Base-by-base conservation (phyloP, 2,797 vertebrate species). In the Salmo trutta region DNA sequence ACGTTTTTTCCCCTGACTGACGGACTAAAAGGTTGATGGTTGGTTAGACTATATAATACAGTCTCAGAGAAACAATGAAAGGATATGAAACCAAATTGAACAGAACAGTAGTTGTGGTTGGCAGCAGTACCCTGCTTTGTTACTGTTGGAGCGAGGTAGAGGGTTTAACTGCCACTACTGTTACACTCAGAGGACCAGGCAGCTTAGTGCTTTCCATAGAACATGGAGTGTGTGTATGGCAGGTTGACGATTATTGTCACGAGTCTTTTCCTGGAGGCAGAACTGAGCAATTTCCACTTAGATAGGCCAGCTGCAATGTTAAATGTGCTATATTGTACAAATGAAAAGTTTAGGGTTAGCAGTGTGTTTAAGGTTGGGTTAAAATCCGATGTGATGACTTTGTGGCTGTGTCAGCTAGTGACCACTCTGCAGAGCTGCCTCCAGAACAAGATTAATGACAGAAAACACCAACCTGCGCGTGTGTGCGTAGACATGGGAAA, bases 1-100 rank as follows among this genome's bases (percentile, higher is more conserved):
- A 41, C 2, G 2, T 10, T 41, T 8, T 19, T n/a, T 19, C 8
- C 10, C 6, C 56, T 76, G 77, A 76, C 75, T 0, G 6, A 54
- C 64, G 17, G 65, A 71, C 41, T 77, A 27, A 77, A 84, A 54
- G 56, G 64, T 78, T 75, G 14, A 82, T 66, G 29, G 65, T 53
- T 21, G 75, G 74, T n/a, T 29, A 16, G 64, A 24, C 67, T 2
- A 27, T 56, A 29, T 21, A 19, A 19, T n/a, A 33, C 8, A 29
- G 80, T 67, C 82, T 74, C 80, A 76, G 80, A 86, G 88, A 90
- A 90, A 89, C 89, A 89, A 83, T 76, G 4, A 82, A 82, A 89
- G 83, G 84, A 90, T 84, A 84, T 84, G 83, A 83, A 90, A 87
- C 72, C 74, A 67, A 76, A 62, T 41, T 86, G 51, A 79, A 81